phyloP scores from a whole-genome alignment of 2,113 vertebrate species.

The Oenanthe melanoleuca region DNA sequence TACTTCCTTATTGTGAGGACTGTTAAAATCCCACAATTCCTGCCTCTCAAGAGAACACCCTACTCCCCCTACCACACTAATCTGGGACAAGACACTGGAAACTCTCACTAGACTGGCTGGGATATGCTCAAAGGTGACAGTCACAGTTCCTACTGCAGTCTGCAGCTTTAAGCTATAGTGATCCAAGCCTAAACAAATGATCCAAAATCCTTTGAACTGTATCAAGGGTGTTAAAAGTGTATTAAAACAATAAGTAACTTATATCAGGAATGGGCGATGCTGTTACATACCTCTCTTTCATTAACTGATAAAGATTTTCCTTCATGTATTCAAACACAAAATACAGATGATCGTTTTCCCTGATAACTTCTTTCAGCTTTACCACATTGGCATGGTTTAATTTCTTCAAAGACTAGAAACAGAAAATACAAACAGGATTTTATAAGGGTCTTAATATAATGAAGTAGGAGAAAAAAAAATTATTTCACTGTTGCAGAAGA shows the following conservation, averaged over 20 bases:
- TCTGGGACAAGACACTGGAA: not conserved
- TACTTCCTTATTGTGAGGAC: not conserved
- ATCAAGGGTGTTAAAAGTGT: not conserved
- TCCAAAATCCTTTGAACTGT: not conserved
- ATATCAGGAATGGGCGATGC: not conserved
- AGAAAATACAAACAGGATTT: constrained; percentile 31
- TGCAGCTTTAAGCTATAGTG: not conserved
- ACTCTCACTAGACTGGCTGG: not conserved
- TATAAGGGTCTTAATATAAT: not conserved
- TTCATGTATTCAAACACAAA: constrained; percentile 89
- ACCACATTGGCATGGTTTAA: constrained; percentile 84
- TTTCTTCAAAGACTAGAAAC: constrained; percentile 84
- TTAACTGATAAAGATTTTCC: constrained; percentile 86
- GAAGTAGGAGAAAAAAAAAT: not conserved
- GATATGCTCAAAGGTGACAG: not conserved
- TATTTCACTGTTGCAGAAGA: not conserved
- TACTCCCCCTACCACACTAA: not conserved
- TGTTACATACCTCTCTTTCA: constrained; percentile 83
- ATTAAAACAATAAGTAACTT: not conserved
- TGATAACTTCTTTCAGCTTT: constrained; percentile 85
- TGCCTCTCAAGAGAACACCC: not conserved
- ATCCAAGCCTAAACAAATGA: not conserved
- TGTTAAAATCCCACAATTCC: not conserved
- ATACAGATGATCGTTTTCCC: constrained; percentile 85
- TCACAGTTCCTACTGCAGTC: not conserved